Evolutionary conservation across 2,888 invertebrate species (phyloP).

Genomic region (Lumbricus terrestris): DNA sequence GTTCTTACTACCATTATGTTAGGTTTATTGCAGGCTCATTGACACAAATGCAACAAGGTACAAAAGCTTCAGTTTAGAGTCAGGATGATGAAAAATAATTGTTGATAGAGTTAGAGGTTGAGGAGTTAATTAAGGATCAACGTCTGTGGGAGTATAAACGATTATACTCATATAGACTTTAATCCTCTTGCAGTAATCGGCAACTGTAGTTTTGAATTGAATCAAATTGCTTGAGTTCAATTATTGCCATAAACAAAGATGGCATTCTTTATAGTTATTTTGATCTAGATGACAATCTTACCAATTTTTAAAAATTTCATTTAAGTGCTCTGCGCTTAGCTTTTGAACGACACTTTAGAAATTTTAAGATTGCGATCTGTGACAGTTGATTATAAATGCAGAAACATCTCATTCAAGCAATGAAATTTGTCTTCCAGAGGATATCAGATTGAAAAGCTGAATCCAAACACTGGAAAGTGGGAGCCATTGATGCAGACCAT

Average conservation of each 20-base stretch:
- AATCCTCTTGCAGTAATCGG: not conserved
- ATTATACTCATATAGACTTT: no score
- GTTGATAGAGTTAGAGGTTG: no score
- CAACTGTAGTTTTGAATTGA: not conserved
- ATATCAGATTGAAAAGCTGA: constrained; percentile 93
- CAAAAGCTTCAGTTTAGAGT: no score
- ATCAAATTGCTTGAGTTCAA: not conserved
- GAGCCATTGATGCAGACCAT: constrained; percentile 56
- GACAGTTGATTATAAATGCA: not conserved
- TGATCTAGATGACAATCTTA: not conserved
- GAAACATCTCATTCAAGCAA: not conserved
- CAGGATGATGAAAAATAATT: no score
- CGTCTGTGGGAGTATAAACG: no score
- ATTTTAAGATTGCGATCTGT: no score
- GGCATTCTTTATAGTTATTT: not conserved
- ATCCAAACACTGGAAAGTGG: constrained; percentile 88
- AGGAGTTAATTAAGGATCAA: no score
- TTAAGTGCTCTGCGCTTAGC: no score
- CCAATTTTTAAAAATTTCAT: not conserved
- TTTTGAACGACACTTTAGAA: no score
- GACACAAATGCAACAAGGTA: no score
- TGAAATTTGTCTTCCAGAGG: constrained; percentile 43
- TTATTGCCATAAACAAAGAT: not conserved
- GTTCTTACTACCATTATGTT: no score
- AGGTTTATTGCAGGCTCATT: no score